phyloP scores from a whole-genome alignment of 23 tunicate species.

The Diplosoma virens region DNA sequence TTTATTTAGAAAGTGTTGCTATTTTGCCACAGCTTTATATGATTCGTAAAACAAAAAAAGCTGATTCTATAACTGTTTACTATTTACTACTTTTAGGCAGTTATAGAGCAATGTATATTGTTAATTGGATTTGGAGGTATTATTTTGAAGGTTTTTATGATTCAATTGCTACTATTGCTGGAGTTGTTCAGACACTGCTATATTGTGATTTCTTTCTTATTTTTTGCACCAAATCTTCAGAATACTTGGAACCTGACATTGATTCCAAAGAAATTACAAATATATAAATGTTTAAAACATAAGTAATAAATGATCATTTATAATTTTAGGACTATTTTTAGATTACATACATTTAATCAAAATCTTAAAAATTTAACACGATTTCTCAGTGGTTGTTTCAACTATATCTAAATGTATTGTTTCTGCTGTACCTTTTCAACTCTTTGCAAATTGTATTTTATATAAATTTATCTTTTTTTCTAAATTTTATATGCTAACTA shows the following conservation, averaged over 20 bases:
- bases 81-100: conserved; percentile 41
- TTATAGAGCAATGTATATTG: conserved; percentile 45
- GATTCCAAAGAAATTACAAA: too few species aligned
- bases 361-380: too few species aligned
- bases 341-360: too few species aligned
- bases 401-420: too few species aligned
- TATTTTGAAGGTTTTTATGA: conserved; percentile 46
- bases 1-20: conserved; percentile 56
- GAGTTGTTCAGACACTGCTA: conserved; percentile 46
- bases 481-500: too few species aligned
- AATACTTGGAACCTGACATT: not conserved
- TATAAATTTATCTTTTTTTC: too few species aligned
- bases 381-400: too few species aligned
- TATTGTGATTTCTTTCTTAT: conserved; percentile 46
- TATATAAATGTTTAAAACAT: too few species aligned
- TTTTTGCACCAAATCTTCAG: conserved; percentile 21
- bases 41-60: conserved; percentile 39
- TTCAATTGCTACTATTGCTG: conserved; percentile 36
- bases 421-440: too few species aligned
- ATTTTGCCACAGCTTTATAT: conserved; percentile 52
- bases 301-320: too few species aligned
- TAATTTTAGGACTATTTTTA: too few species aligned
- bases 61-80: conserved; percentile 36
- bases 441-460: too few species aligned
- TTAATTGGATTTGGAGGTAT: conserved; percentile 54